Evolutionary conservation across 2,797 vertebrate species (phyloP).

Genomic region (Oceanodroma leucorhoa): DNA sequence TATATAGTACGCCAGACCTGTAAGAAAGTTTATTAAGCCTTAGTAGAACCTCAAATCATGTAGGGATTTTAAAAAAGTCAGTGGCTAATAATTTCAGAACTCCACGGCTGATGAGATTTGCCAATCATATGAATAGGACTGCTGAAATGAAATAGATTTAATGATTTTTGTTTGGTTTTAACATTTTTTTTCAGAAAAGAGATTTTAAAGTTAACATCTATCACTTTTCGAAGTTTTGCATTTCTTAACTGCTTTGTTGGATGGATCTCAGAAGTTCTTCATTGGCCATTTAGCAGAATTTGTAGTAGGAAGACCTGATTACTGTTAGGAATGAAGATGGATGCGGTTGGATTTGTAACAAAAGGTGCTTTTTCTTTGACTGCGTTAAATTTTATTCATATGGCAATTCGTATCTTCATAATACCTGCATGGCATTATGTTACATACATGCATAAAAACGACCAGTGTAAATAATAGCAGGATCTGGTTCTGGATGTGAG

Average conservation of each 20-base stretch:
- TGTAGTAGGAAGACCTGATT: neutral
- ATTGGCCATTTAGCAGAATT: neutral
- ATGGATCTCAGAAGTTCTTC: neutral
- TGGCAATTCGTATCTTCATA: neutral
- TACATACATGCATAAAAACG: neutral
- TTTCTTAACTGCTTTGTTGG: neutral
- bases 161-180: neutral
- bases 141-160: neutral
- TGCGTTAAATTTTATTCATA: neutral
- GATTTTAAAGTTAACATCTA: neutral
- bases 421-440: neutral
- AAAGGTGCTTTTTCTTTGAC: neutral
- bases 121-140: neutral
- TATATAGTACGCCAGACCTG: conserved; percentile 54
- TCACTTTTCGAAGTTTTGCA: neutral
- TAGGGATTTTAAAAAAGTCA: neutral
- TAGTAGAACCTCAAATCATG: neutral
- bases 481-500: neutral
- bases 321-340: neutral
- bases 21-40: conserved; percentile 54
- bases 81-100: neutral
- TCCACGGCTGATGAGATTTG: neutral
- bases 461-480: neutral
- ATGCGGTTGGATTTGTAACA: neutral
- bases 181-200: neutral